These are phyloP conservation scores for Aleadryas rufinucha DNA, from an alignment of 2,113 vertebrate species.

Conservation along the genomic window DNA sequence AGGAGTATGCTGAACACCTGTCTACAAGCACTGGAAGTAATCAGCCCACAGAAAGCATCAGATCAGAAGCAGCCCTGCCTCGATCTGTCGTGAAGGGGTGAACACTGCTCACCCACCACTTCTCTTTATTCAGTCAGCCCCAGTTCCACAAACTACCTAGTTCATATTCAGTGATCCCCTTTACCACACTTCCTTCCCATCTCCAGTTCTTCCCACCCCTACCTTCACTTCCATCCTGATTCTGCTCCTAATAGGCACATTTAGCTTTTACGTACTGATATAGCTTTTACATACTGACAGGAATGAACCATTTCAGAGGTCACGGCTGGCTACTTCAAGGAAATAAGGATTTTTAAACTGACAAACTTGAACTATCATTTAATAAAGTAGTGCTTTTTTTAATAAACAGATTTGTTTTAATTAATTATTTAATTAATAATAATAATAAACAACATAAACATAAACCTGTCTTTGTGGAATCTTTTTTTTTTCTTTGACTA, in stretches of 20 bases:
- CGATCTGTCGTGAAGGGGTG: fast-evolving
- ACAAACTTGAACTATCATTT: neutral
- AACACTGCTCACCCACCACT: neutral
- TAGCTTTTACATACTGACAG: neutral
- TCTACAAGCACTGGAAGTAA: neutral
- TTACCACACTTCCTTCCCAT: neutral
- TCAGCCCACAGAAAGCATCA: neutral
- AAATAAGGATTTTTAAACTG: neutral
- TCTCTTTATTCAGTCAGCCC: neutral
- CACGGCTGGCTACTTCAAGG: neutral
- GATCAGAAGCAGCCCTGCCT: neutral
- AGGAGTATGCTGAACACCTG: neutral
- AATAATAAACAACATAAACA: too few relatives aligned
- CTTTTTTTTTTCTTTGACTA: neutral
- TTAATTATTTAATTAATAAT: neutral
- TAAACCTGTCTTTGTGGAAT: neutral
- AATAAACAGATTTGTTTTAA: neutral
- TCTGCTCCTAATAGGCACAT: neutral
- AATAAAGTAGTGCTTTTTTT: neutral
- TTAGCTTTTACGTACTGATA: neutral
- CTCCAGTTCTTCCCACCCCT: neutral
- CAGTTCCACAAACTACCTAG: neutral
- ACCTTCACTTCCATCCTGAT: neutral
- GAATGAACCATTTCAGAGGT: neutral
- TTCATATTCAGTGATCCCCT: neutral